Evolutionary conservation across 2,888 invertebrate species (phyloP).

Genomic region (Dynastes hyllus): DNA sequence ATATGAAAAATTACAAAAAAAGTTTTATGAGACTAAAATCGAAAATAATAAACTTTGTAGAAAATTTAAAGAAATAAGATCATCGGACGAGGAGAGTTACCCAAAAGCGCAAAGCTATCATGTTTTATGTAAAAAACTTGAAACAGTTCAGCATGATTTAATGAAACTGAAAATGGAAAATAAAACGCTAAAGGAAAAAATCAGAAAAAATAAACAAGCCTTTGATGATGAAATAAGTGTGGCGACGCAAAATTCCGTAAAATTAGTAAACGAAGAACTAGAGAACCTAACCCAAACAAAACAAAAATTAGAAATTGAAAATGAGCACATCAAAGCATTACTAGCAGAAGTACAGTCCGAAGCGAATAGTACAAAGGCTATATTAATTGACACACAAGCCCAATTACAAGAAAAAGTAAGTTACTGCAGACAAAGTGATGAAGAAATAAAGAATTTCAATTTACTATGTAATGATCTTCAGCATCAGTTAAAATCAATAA

Average conservation of each 20-base stretch:
- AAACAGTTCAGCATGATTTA: constrained; percentile 40
- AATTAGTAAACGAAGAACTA: constrained; percentile 16
- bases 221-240: constrained; percentile 14
- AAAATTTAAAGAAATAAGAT: constrained; percentile 44
- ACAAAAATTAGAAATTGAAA: constrained; percentile 40
- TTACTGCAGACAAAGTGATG: constrained; percentile 22
- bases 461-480: neutral
- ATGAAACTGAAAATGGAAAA: constrained; percentile 45
- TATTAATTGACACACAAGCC: neutral
- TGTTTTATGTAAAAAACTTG: constrained; percentile 35
- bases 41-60: constrained; percentile 43
- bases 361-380: neutral
- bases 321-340: constrained; percentile 1
- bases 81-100: constrained; percentile 11
- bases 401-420: constrained; percentile 8
- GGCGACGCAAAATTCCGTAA: neutral
- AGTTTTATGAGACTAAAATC: constrained; percentile 43
- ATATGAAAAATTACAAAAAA: constrained; percentile 44
- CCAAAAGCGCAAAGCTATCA: constrained; percentile 35
- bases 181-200: constrained; percentile 39
- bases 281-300: constrained; percentile 24
- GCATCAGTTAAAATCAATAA: neutral
- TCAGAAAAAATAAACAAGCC: constrained; percentile 25
- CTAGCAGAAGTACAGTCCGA: constrained; percentile 15
- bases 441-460: constrained; percentile 14